Base-by-base conservation (phyloP, 2,113 vertebrate species). In the Dascyllus trimaculatus region DNA sequence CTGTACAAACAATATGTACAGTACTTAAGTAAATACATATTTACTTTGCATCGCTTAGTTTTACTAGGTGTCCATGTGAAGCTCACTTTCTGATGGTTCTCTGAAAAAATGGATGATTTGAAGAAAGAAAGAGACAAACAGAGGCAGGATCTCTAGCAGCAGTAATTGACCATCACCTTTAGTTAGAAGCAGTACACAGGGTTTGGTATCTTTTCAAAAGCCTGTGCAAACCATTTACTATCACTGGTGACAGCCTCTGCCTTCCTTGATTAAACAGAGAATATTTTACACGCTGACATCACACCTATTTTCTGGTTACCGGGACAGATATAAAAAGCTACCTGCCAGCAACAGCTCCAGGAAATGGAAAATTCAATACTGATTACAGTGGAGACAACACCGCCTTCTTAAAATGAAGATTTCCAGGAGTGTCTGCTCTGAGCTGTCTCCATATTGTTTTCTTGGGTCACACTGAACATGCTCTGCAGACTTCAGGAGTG, bases 261-360 rank as follows among this genome's bases (percentile, higher is more conserved):
- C 21, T 45, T 52, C 26, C 35, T 26, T 7, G 0, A 67, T 61
- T 62, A 56, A 40, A 65, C 32, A 5, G 51, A 72, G 38, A 51
- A 40, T 49, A 67, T 78, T 75, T 61, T 40, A 35, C 7, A 46
- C 7, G 15, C 7, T 76, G 79, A 78, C 73, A 82, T 80, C 75
- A 71, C 75, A 88, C 66, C 45, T 70, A 21, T 38, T 67, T 63
- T 82, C 22, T 68, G 4, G 40, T 63, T 18, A 49, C 22, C 1
- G 4, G 15, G 24, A 86, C 35, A 84, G 29, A 71, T 11, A 75
- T 45, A 57, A 66, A n/a, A 80, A 66, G 26, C 15, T 22, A 53
- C 52, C 14, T 66, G 58, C 17, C 2, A 4, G 29, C 56, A 84
- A 63, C 29, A 52, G 14, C 5, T 13, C 8, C 4, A 4, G n/a